Conservation (phyloP, 2,797 vertebrate genomes). For the Scolopax rusticola region DNA sequence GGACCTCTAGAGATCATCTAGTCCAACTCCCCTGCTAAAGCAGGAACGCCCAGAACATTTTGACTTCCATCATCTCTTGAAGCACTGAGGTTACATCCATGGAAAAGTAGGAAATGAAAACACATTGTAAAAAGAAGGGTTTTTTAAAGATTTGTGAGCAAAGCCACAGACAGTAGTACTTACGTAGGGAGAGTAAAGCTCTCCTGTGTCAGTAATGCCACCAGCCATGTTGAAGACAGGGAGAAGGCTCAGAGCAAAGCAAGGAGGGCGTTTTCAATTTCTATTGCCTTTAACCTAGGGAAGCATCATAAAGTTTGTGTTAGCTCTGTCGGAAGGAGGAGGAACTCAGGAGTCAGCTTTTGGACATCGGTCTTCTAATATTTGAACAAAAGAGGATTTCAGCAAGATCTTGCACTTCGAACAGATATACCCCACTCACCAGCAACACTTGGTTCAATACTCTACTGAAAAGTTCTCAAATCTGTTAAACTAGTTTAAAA, state of each 20-base stretch:
- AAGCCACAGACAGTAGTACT: conserved; percentile 74
- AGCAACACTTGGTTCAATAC: background rate
- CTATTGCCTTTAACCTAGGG: conserved; percentile 6
- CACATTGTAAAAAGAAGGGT: background rate
- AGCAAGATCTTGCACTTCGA: background rate
- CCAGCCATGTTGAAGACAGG: conserved; percentile 84
- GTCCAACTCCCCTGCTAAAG: too few relatives aligned
- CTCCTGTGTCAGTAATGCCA: conserved; percentile 93
- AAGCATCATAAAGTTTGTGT: background rate
- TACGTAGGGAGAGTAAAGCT: conserved; percentile 95
- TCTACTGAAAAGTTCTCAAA: rapidly evolving
- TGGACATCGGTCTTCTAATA: background rate
- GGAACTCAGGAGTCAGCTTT: background rate
- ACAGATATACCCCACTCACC: background rate
- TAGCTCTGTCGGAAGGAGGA: background rate
- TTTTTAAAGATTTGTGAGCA: background rate
- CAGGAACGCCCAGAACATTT: background rate
- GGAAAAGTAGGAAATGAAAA: background rate
- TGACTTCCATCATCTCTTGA: background rate
- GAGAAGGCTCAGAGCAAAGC: background rate
- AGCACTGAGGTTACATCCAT: background rate
- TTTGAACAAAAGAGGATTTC: background rate
- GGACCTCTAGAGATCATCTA: too few relatives aligned
- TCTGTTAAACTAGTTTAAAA: background rate
- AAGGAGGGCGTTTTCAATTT: background rate